Conservation (phyloP, 2,797 vertebrate species). For the Bradypodion ventrale region DNA sequence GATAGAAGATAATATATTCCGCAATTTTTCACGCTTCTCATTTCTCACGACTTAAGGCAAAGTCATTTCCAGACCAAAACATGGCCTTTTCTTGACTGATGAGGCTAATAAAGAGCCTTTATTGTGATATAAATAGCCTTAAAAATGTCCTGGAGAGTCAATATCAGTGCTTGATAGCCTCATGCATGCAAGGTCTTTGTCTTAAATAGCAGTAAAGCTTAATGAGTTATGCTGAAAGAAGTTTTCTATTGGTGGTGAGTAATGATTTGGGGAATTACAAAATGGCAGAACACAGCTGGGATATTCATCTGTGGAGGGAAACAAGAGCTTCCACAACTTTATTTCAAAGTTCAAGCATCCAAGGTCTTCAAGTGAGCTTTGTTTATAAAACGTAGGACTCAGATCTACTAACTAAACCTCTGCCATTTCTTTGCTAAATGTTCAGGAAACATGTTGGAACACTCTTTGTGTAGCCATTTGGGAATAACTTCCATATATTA, state of each 20-base stretch:
- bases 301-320: slow-evolving; percentile 42
- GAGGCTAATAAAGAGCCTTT: slow-evolving; percentile 73
- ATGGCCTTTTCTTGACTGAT: slow-evolving; percentile 72
- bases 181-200: slow-evolving; percentile 72
- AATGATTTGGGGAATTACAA: slow-evolving; percentile 59
- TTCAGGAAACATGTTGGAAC: slow-evolving; percentile 38
- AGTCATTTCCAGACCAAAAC: slow-evolving; percentile 74
- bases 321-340: slow-evolving; percentile 59
- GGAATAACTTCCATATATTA: not conserved
- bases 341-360: slow-evolving; percentile 56
- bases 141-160: slow-evolving; percentile 75
- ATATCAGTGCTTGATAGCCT: slow-evolving; percentile 75
- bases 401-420: slow-evolving; percentile 61
- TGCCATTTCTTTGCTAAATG: slow-evolving; percentile 50
- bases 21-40: slow-evolving; percentile 72
- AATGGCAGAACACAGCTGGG: slow-evolving; percentile 50
- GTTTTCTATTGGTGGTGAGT: slow-evolving; percentile 65
- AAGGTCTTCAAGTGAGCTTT: slow-evolving; percentile 27
- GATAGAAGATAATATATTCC: slow-evolving; percentile 74
- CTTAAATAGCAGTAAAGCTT: slow-evolving; percentile 63
- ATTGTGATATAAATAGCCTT: slow-evolving; percentile 80
- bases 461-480: not conserved
- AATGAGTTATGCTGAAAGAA: slow-evolving; percentile 68
- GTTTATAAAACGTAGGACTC: slow-evolving; percentile 50
- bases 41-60: slow-evolving; percentile 65